Percentiles rank a stretch among this genome's conserved stretches.
These are phyloP conservation scores for Scaptomyza reducta DNA, from an alignment of 2,888 invertebrate species.

Conservation along the genomic window DNA sequence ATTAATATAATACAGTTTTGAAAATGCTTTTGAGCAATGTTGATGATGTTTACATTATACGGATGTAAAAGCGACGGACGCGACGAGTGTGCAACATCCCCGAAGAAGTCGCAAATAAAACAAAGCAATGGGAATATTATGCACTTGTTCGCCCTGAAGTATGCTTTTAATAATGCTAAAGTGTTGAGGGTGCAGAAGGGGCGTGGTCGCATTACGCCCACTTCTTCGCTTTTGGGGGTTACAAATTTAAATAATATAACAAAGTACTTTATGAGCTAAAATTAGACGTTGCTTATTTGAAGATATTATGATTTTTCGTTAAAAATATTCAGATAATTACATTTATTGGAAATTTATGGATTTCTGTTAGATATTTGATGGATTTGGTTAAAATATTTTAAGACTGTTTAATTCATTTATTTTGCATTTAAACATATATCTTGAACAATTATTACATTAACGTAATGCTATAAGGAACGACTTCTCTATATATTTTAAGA, in stretches of 20 bases:
- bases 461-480: constrained; percentile 29
- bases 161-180: constrained; percentile 74
- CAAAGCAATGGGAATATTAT: constrained; percentile 84
- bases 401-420: no score
- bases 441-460: no score
- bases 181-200: constrained; percentile 57
- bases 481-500: constrained; percentile 10
- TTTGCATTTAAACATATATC: no score
- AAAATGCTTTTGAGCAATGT: constrained; percentile 60
- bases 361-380: no score
- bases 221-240: background rate
- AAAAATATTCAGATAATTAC: background rate
- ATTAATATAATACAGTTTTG: constrained; percentile 83
- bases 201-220: constrained; percentile 47
- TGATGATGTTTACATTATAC: constrained; percentile 68
- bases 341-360: no score
- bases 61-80: constrained; percentile 48
- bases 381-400: no score
- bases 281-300: constrained; percentile 25
- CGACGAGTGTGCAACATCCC: constrained; percentile 43
- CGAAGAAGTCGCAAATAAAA: constrained; percentile 50
- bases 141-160: constrained; percentile 80
- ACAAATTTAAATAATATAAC: constrained; percentile 41
- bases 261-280: constrained; percentile 37
- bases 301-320: background rate